Evolutionary conservation across 2,888 invertebrate species (phyloP).

Genomic region (Notodonta ziczac): DNA sequence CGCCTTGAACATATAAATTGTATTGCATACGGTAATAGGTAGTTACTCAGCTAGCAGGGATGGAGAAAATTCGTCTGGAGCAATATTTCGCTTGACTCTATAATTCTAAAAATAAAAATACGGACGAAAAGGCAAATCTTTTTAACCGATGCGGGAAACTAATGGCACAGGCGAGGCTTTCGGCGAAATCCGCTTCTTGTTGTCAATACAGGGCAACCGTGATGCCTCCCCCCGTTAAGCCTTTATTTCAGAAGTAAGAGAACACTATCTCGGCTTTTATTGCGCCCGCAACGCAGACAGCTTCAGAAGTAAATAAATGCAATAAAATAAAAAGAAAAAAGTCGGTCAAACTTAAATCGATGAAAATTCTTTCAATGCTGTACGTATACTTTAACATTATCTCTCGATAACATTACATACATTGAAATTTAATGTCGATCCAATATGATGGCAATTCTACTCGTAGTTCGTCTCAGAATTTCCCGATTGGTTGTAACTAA

Average conservation of each 20-base stretch:
- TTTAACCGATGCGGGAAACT: slow-evolving; percentile 83
- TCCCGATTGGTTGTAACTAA: slow-evolving; percentile 45
- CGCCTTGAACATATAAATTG: background rate
- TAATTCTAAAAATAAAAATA: slow-evolving; percentile 78
- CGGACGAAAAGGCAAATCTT: slow-evolving; percentile 79
- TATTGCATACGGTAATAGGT: background rate
- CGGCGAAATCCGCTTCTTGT: slow-evolving; percentile 82
- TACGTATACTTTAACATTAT: slow-evolving; percentile 18
- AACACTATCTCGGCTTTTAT: slow-evolving; percentile 80
- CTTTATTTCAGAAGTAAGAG: slow-evolving; percentile 77
- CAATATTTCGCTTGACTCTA: slow-evolving; percentile 73
- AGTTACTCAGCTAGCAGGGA: background rate
- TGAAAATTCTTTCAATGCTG: slow-evolving; percentile 37
- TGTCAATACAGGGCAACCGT: slow-evolving; percentile 82
- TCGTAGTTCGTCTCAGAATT: background rate
- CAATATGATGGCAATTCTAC: background rate
- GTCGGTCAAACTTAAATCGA: slow-evolving; percentile 50
- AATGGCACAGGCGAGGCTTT: slow-evolving; percentile 84
- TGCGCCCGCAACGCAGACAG: slow-evolving; percentile 62
- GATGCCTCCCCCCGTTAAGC: slow-evolving; percentile 81
- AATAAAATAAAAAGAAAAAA: slow-evolving; percentile 57
- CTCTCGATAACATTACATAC: too few species aligned
- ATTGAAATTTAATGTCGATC: background rate
- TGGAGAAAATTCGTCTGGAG: slow-evolving; percentile 52
- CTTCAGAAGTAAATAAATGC: slow-evolving; percentile 61